These are phyloP conservation scores for Trisateles emortualis DNA, from an alignment of 2,888 invertebrate species.

Conservation along the genomic window DNA sequence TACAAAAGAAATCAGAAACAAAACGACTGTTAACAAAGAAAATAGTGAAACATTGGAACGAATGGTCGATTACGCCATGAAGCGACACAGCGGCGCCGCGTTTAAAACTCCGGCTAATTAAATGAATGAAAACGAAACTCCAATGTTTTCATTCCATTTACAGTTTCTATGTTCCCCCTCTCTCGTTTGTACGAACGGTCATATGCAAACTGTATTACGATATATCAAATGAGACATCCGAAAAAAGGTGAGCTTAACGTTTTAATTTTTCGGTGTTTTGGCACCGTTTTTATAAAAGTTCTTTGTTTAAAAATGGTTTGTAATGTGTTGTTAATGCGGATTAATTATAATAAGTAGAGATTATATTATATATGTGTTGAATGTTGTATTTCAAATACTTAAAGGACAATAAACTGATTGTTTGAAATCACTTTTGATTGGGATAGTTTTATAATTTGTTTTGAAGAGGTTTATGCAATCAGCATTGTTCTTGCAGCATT, in stretches of 20 bases:
- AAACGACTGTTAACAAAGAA: constrained; percentile 48
- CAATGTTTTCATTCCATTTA: constrained; percentile 84
- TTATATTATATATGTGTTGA: too few relatives aligned
- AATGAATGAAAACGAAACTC: constrained; percentile 84
- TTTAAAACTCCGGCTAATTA: constrained; percentile 81
- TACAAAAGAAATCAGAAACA: constrained; percentile 42
- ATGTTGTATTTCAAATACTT: too few relatives aligned
- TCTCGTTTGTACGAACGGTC: constrained; percentile 57
- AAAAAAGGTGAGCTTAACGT: constrained; percentile 44
- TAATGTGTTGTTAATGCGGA: constrained; percentile 1
- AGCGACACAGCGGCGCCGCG: constrained; percentile 76
- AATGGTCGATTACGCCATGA: constrained; percentile 64
- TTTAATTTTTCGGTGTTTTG: constrained; percentile 40
- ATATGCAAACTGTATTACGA: constrained; percentile 70
- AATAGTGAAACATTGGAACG: constrained; percentile 64
- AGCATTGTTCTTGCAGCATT: too few relatives aligned
- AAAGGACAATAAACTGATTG: too few relatives aligned
- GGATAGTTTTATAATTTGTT: too few relatives aligned
- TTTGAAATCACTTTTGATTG: too few relatives aligned
- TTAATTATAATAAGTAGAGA: too few relatives aligned
- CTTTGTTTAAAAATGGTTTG: background rate
- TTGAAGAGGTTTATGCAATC: too few relatives aligned
- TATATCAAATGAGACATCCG: constrained; percentile 58
- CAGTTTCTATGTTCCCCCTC: constrained; percentile 68
- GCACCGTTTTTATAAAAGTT: constrained; percentile 15